Evolutionary conservation across 2,113 vertebrate species (phyloP).

Genomic region (Agelaius tricolor): DNA sequence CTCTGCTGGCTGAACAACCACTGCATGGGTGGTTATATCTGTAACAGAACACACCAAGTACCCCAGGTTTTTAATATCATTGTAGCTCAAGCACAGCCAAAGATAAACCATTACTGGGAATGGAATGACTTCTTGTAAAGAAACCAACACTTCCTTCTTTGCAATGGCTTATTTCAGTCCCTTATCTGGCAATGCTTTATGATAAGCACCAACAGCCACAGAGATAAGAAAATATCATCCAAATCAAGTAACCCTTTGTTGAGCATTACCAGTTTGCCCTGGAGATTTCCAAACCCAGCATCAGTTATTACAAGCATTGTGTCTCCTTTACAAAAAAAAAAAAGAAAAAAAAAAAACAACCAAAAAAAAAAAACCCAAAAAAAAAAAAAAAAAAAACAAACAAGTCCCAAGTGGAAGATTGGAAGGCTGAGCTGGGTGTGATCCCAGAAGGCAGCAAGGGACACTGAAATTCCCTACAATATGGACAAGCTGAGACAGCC

Average conservation of each 20-base stretch:
- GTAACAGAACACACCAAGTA: not conserved
- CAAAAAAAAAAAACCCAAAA: no score
- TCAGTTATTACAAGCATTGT: not conserved
- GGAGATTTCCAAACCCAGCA: not conserved
- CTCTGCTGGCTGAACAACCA: not conserved
- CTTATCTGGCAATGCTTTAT: not conserved
- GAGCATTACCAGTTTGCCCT: not conserved
- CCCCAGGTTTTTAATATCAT: not conserved
- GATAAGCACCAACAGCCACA: not conserved
- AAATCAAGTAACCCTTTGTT: not conserved
- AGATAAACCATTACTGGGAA: not conserved
- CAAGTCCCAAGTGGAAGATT: rapidly evolving
- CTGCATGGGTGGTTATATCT: not conserved
- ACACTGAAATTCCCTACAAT: not conserved
- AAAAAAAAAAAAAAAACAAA: no score
- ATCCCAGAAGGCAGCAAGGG: not conserved
- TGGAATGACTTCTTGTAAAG: not conserved
- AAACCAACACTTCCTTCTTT: not conserved
- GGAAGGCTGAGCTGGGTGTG: not conserved
- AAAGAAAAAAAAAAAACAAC: no score
- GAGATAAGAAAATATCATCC: not conserved
- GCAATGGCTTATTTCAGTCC: not conserved
- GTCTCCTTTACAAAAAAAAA: no score
- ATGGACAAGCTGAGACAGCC: not conserved
- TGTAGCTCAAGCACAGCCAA: not conserved